These are phyloP conservation scores for Panthera leo DNA, from an alignment of 2,113 vertebrate species.

Conservation along the genomic window DNA sequence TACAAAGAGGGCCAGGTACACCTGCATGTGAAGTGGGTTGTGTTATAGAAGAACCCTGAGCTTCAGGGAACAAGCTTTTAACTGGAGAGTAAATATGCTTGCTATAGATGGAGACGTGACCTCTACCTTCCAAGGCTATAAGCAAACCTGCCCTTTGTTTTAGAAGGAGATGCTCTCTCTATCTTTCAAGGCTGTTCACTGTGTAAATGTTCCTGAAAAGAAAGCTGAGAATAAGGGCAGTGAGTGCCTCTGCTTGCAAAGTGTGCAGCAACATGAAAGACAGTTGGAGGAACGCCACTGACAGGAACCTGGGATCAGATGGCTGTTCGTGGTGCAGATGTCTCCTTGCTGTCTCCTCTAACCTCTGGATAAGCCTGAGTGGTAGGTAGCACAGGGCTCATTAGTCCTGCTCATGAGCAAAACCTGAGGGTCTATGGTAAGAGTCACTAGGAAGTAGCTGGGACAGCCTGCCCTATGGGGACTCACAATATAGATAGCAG, in stretches of 20 bases:
- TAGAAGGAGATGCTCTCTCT: neutral
- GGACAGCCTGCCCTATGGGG: neutral
- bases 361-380: neutral
- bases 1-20: neutral
- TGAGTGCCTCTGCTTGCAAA: neutral
- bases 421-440: neutral
- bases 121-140: neutral
- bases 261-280: neutral
- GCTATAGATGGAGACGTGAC: neutral
- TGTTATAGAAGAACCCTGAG: neutral
- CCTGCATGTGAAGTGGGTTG: no score
- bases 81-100: neutral
- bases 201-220: neutral
- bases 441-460: neutral
- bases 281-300: neutral
- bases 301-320: neutral
- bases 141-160: neutral
- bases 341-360: neutral
- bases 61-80: neutral
- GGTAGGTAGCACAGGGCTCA: neutral
- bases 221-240: neutral
- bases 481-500: neutral
- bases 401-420: neutral
- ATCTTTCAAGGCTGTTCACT: neutral
- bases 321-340: rapidly evolving